Base-by-base conservation (phyloP, 2,888 invertebrate species). In the Leptogaster cylindrica region DNA sequence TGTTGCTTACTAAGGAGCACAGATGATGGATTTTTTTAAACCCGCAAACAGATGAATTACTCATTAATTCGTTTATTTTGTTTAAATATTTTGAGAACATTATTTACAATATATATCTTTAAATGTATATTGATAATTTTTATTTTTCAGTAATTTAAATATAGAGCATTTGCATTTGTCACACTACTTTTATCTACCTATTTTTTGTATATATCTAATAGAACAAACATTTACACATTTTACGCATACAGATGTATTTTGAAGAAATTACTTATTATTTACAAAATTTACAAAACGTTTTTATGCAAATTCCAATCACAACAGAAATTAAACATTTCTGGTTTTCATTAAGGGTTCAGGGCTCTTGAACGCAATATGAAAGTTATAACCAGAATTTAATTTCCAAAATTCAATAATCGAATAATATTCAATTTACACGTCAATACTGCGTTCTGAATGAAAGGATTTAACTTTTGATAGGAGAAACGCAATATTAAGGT, bases 361-460 rank as follows among this genome's bases (percentile, higher is more conserved):
- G 74, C 74, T 74, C 74, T 65, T 71, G 74, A 74, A 74, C 72
- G 41, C 73, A 73, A 72, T n/a, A 73, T 73, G 73, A 74, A 72
- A 72, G 67, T n/a, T n/a, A 55, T 28, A 68, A 70, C 71, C 71
- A 61, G 61, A 25, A 16, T 39, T 61, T 61, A 61, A 67, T 27
- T 65, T 39, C 58, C n/a, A n/a, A n/a, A n/a, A n/a, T n/a, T n/a
- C n/a, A n/a, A n/a, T n/a, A n/a, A n/a, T n/a, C n/a, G n/a, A n/a
- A n/a, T n/a, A n/a, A n/a, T n/a, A n/a, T n/a, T n/a, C n/a, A n/a
- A n/a, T n/a, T n/a, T n/a, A n/a, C n/a, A n/a, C n/a, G n/a, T n/a
- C n/a, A n/a, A n/a, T n/a, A n/a, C n/a, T n/a, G n/a, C n/a, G n/a
- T n/a, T n/a, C n/a, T n/a, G n/a, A n/a, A n/a, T n/a, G n/a, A n/a